Conservation (phyloP, 2,113 vertebrate species). For the Gallinago paraguaiae region DNA sequence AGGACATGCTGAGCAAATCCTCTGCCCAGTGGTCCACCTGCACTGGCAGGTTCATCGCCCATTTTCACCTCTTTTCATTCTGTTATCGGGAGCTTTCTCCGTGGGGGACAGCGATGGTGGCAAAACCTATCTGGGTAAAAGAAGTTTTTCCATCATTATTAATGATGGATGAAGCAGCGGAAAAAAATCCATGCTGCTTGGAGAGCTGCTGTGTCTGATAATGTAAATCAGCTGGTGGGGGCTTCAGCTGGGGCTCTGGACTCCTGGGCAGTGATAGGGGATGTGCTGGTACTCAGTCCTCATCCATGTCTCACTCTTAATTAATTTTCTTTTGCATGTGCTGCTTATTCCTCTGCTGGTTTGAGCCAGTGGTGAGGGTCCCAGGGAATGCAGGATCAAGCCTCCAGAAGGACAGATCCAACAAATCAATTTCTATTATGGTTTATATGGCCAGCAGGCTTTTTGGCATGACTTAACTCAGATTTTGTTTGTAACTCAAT, state of each 20-base stretch:
- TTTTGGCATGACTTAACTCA: neutral
- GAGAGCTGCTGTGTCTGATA: constrained; percentile 17
- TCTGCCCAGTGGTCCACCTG: neutral
- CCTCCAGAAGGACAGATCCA: neutral
- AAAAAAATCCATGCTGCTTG: neutral
- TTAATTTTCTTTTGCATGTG: neutral
- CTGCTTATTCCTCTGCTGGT: neutral
- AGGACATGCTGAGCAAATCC: neutral
- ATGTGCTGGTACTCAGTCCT: neutral
- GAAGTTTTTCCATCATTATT: constrained; percentile 12
- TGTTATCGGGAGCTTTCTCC: neutral
- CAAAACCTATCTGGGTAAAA: constrained; percentile 41
- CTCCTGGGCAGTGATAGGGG: neutral
- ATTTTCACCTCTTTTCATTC: neutral
- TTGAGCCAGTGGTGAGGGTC: neutral
- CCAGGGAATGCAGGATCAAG: neutral
- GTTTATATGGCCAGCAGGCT: neutral
- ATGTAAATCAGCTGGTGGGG: neutral
- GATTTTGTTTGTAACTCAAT: neutral
- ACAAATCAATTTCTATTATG: neutral
- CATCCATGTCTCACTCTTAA: neutral
- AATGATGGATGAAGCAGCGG: neutral
- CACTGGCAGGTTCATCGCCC: neutral
- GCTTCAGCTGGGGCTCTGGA: neutral
- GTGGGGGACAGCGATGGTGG: neutral